Evolutionary conservation across 2,888 invertebrate genomes (phyloP), one percentile per base, ranked within the genome.

Genomic region (Cephus nigrinus): DNA sequence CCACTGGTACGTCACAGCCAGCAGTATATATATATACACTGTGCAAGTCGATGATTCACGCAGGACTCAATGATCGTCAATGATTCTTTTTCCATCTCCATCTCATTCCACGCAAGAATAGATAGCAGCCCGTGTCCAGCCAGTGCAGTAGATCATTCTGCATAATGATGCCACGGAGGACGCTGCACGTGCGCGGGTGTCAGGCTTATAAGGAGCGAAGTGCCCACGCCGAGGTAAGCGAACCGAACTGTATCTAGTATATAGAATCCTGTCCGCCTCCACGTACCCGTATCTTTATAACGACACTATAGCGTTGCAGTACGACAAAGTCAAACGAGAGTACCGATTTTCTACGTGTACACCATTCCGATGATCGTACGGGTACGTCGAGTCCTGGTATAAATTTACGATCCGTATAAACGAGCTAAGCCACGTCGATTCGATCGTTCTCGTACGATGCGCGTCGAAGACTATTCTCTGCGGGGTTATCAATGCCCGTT

Each of bases 241-340:
- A 76, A 78, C 77, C 80, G 82, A 77, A 79, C 74, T 77, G 74
- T 80, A 74, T 80, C 77, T 80, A 74, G 73, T 69, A 76, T 73
- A 75, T 80, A 83, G 80, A 83, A 87, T 87, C 86, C 83, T 83
- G 88, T 87, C 88, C 87, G 87, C 88, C 88, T 85, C 86, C 86
- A 82, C 85, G 83, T 80, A 40, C 69, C 36, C 71, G 31, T 55
- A 55, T 5, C 55, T 23, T 23, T 55, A 23, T 55, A 55, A 55
- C 55, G 23, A 55, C 2, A 55, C 55, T 23, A 23, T 23, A 55
- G 55, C 9, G 9, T 55, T 0, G 55, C 55, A 55, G 5, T 55
- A 23, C 55, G 55, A 55, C 55, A 55, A 23, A 55, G 55, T 55
- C 23, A 55, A 55, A 55, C 23, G 15, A 55, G 55, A 9, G 55